Evolutionary conservation across 2,113 vertebrate species (phyloP).

Genomic region (Apodemus speciosus): DNA sequence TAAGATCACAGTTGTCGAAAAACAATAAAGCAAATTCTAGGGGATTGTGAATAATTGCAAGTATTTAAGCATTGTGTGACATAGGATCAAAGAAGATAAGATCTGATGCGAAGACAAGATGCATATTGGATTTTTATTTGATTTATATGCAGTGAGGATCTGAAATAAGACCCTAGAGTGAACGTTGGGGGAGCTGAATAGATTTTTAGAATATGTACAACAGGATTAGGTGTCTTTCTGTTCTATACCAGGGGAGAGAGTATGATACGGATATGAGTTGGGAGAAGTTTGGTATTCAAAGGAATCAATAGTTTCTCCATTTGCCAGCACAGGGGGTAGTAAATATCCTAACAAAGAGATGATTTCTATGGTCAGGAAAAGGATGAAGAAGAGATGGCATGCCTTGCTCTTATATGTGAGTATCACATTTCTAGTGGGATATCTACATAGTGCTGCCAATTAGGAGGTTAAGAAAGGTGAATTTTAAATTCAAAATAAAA

Average conservation of each 20-base stretch:
- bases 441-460: neutral
- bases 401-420: neutral
- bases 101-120: neutral
- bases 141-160: neutral
- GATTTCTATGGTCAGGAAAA: neutral
- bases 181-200: neutral
- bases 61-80: neutral
- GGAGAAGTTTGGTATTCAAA: neutral
- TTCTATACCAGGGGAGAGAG: no score
- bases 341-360: neutral
- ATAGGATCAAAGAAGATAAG: neutral
- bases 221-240: neutral
- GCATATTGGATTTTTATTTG: constrained; percentile 15
- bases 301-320: neutral
- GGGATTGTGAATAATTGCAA: constrained; percentile 16
- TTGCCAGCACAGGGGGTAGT: neutral
- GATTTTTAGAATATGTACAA: neutral
- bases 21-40: constrained; percentile 14
- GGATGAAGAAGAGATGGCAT: neutral
- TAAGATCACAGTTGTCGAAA: neutral
- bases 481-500: neutral
- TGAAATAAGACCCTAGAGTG: neutral
- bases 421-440: neutral
- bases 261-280: neutral
- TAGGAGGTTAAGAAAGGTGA: neutral